A percentile compares a stretch with the other conserved stretches of the same genome.
Conservation (phyloP, 2,797 vertebrate genomes). For the Diceros bicornis region DNA sequence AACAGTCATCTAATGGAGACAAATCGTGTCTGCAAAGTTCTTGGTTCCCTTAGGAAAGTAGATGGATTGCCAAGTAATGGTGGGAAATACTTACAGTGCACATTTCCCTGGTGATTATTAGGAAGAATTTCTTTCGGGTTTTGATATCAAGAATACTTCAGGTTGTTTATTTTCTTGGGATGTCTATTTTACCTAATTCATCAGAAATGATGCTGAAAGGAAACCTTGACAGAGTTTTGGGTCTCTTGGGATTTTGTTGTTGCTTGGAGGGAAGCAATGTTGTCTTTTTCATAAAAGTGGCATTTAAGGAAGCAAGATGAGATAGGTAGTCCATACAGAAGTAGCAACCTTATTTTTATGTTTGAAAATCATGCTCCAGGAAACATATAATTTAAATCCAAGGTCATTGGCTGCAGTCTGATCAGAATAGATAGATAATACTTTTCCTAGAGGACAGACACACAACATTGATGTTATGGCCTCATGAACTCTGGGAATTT, state of each 20-base stretch:
- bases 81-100: neutral
- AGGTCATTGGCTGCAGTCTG: neutral
- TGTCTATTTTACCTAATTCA: neutral
- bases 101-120: neutral
- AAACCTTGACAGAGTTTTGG: neutral
- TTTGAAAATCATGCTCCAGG: neutral
- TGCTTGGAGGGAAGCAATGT: neutral
- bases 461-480: neutral
- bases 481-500: neutral
- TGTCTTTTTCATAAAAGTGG: neutral
- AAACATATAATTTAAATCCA: neutral
- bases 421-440: neutral
- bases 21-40: neutral
- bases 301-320: constrained; percentile 47
- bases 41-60: neutral
- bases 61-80: neutral
- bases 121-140: neutral
- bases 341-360: neutral
- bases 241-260: neutral
- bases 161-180: constrained; percentile 41
- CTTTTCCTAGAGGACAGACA: neutral
- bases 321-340: neutral
- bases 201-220: constrained; percentile 32
- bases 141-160: neutral
- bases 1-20: neutral